A percentile compares a stretch with the other conserved stretches of the same genome.
phyloP scores from a whole-genome alignment of 2,113 vertebrate genomes.

The Trichechus manatus region DNA sequence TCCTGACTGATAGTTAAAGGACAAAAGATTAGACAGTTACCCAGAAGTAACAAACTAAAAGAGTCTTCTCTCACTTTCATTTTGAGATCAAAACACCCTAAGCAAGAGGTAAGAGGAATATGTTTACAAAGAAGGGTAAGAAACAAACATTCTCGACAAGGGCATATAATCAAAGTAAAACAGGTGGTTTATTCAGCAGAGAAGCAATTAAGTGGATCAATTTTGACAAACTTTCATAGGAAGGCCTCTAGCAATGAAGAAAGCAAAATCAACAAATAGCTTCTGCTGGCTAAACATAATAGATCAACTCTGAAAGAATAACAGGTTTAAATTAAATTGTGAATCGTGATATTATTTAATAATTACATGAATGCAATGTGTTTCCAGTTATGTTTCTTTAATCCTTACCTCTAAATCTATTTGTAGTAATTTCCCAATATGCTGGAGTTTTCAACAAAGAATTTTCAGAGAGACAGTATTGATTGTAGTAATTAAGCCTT shows the following conservation, averaged over 20 bases:
- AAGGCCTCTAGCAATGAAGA: conserved; percentile 26
- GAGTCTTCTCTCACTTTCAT: background rate
- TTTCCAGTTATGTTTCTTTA: conserved; percentile 13
- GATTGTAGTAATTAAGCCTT: background rate
- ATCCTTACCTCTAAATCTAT: background rate
- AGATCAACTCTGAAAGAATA: conserved; percentile 1
- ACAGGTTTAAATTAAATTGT: conserved; percentile 33
- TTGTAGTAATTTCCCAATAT: conserved; percentile 10
- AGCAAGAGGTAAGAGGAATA: background rate
- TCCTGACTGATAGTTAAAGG: background rate
- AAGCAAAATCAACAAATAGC: conserved; percentile 5
- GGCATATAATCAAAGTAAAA: background rate
- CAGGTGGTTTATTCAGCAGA: background rate
- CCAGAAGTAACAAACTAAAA: background rate
- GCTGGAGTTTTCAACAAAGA: background rate
- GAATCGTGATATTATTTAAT: background rate
- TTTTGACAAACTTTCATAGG: background rate
- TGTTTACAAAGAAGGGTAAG: background rate
- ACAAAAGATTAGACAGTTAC: background rate
- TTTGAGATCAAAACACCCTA: background rate
- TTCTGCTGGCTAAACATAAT: background rate
- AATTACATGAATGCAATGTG: background rate
- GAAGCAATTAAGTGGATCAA: conserved; percentile 6
- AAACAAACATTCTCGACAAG: background rate
- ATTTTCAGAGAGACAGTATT: background rate